Evolutionary conservation across 2,888 invertebrate genomes (phyloP), one percentile per base, ranked within the genome.

Genomic region (Lydus trimaculatus): DNA sequence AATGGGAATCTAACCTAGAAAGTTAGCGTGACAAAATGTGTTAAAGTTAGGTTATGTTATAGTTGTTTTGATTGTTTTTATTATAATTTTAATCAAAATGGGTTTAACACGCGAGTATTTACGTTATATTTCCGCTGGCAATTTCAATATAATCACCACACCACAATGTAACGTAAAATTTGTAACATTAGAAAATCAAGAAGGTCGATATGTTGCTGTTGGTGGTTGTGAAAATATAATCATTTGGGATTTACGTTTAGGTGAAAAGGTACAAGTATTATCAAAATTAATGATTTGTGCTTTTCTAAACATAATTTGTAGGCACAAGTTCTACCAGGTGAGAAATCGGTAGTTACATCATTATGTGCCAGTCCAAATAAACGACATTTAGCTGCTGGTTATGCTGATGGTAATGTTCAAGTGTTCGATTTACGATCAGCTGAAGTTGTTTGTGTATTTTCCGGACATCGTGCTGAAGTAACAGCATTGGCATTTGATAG

Each of bases 51-150:
- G 48, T 48, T 23, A 48, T 20, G 48, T 48, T 48, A 13, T 11
- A 20, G 1, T 48, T 17, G 39, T 43, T 43, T 43, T 48, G 9
- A 20, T 11, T 20, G 3, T 33, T 6, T 23, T 31, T 31, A n/a
- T 31, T 15, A n/a, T 28, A 63, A 15, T 60, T 63, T 9, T 48
- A n/a, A 31, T 11, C 13, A 83, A 80, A 78, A 96, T 96, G 96
- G 95, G 95, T 63, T 86, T 96, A 66, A 96, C 98, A 9, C 98
- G 96, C 82, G 96, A 99, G 86, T 99, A 99, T 89, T 88, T 98
- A 75, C 91, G 96, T 63, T 98, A 95, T 84, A 90, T 90, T 31
- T 91, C 94, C 1, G 90, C 91, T 70, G 95, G 95, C 9, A 92
- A 92, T 71, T 96, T 97, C 83, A 97, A 97, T 83, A 90, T 98